phyloP scores from a whole-genome alignment of 2,113 vertebrate species.

The Mustelus asterias region DNA sequence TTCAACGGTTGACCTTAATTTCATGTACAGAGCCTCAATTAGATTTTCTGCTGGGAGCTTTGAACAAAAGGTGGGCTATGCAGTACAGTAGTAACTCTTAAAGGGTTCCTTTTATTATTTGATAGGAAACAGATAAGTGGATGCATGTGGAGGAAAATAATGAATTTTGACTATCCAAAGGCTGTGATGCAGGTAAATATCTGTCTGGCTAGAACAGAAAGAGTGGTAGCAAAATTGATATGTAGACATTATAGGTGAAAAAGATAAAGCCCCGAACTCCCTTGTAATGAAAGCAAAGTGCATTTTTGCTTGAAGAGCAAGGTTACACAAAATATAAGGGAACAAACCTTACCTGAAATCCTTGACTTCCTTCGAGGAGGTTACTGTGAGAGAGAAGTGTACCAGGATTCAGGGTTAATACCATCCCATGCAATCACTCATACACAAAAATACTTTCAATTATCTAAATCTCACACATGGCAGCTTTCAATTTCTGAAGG shows the following conservation, averaged over 20 bases:
- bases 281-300: background rate
- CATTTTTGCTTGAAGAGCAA: background rate
- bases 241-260: background rate
- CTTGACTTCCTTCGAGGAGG: background rate
- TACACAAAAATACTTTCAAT: background rate
- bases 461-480: background rate
- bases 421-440: background rate
- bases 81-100: background rate
- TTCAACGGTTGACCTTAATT: background rate
- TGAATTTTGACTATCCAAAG: background rate
- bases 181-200: background rate
- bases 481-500: background rate
- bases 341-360: background rate
- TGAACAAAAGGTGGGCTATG: background rate
- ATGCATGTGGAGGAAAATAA: background rate
- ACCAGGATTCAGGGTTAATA: background rate
- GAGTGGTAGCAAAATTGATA: background rate
- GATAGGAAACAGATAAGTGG: background rate
- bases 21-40: background rate
- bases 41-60: background rate
- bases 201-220: background rate
- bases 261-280: background rate
- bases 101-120: background rate
- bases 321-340: background rate
- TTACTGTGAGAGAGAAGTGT: background rate